A percentile compares a stretch with the other conserved stretches of the same genome.
phyloP scores from a whole-genome alignment of 92 coral and sea anemone species.

The Actinostola sp. region DNA sequence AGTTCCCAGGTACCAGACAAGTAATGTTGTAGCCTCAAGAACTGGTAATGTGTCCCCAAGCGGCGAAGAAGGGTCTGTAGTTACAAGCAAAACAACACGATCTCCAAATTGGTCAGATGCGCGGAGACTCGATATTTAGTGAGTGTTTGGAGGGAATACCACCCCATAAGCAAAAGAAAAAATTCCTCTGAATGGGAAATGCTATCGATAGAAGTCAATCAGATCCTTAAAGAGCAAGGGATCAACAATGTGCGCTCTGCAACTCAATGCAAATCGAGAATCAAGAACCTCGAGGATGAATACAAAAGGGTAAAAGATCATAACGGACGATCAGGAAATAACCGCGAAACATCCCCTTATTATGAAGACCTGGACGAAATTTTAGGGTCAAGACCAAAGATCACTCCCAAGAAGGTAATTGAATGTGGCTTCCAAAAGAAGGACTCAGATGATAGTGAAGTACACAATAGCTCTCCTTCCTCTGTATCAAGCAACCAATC shows the following conservation, averaged over 20 bases:
- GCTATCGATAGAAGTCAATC: constrained; percentile 43
- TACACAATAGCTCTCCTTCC: too few species aligned
- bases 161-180: constrained; percentile 42
- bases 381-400: neutral
- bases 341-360: constrained; percentile 50
- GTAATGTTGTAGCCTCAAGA: too few species aligned
- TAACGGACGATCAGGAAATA: constrained; percentile 26
- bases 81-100: too few species aligned
- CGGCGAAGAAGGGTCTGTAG: too few species aligned
- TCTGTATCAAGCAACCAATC: too few species aligned
- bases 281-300: constrained; percentile 56
- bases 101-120: constrained; percentile 54
- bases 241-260: constrained; percentile 50
- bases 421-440: neutral
- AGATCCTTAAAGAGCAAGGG: constrained; percentile 35
- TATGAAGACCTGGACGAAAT: constrained; percentile 38
- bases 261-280: constrained; percentile 52
- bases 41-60: too few species aligned
- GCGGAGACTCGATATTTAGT: constrained; percentile 41
- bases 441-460: neutral
- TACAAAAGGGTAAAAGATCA: constrained; percentile 52
- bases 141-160: constrained; percentile 27
- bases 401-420: too few species aligned
- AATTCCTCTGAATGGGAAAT: constrained; percentile 47
- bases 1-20: too few species aligned